Conservation (phyloP, 1,140 invertebrate species). For the Delia radicum region DNA sequence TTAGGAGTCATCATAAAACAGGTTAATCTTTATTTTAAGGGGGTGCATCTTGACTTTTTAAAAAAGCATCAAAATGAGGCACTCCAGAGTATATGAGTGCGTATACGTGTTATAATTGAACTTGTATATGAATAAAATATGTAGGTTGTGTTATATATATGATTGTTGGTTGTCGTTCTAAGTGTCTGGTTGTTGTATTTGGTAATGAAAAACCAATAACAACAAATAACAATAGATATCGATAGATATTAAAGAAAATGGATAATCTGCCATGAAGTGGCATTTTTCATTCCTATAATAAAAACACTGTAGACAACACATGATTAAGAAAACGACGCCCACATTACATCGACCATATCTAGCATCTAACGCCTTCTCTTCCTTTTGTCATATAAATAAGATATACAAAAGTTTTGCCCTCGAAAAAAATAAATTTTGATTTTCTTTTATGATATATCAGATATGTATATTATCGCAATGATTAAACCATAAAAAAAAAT, state of each 20-base stretch:
- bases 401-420: background rate
- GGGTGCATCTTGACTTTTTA: too few relatives aligned
- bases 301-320: too few relatives aligned
- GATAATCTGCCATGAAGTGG: background rate
- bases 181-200: background rate
- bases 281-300: background rate
- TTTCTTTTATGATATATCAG: background rate
- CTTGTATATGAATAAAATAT: background rate
- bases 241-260: background rate
- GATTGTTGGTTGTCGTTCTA: background rate
- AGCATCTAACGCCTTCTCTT: background rate
- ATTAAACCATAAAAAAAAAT: background rate
- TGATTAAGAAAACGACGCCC: too few relatives aligned
- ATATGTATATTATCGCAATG: background rate
- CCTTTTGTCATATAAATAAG: background rate
- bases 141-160: background rate
- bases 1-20: too few relatives aligned
- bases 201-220: background rate
- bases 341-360: too few relatives aligned
- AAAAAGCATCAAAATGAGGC: too few relatives aligned
- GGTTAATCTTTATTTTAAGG: too few relatives aligned
- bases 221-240: background rate
- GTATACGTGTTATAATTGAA: background rate
- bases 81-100: background rate
- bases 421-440: constrained; percentile 15